A percentile compares a stretch with the other conserved stretches of the same genome.
These are phyloP conservation scores for Myopa testacea DNA, from an alignment of 2,888 invertebrate species.

Conservation along the genomic window DNA sequence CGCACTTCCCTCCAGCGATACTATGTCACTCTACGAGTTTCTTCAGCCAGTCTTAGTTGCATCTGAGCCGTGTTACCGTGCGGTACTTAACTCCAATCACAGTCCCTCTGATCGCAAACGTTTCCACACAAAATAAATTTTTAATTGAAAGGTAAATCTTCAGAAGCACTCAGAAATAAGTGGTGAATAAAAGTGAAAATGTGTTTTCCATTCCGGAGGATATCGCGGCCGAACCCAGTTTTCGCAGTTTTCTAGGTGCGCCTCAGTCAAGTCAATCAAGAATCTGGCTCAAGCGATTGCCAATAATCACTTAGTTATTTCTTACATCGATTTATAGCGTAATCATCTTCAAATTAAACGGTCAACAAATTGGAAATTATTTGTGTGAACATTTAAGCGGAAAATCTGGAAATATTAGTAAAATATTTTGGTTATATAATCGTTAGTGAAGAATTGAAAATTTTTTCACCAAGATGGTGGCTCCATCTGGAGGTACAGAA, in stretches of 20 bases:
- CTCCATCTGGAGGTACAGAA: conserved; percentile 61
- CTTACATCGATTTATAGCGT: conserved; percentile 14
- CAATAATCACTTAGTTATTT: conserved; percentile 17
- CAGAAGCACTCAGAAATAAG: conserved; percentile 11
- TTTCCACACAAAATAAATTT: conserved; percentile 39
- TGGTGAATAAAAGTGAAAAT: conserved; percentile 36
- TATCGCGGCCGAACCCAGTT: conserved; percentile 49
- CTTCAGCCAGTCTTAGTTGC: conserved; percentile 59
- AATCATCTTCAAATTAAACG: conserved; percentile 25
- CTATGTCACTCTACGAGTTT: conserved; percentile 56
- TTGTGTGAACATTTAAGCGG: not conserved
- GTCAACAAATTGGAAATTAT: conserved; percentile 25
- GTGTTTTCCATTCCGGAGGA: conserved; percentile 21
- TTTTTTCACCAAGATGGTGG: conserved; percentile 40
- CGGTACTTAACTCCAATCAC: conserved; percentile 54
- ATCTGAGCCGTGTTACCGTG: conserved; percentile 62
- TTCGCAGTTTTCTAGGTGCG: conserved; percentile 34
- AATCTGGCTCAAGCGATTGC: conserved; percentile 36
- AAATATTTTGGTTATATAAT: conserved; percentile 32
- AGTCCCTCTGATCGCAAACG: conserved; percentile 35
- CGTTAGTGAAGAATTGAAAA: conserved; percentile 29
- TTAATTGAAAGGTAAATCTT: conserved; percentile 29
- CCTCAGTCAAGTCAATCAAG: conserved; percentile 7
- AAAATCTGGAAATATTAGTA: not conserved
- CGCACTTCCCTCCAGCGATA: conserved; percentile 42